Percentiles rank a stretch among this genome's conserved stretches.
phyloP scores from a whole-genome alignment of 1,140 invertebrate genomes.

The Dendrolimus punctatus region DNA sequence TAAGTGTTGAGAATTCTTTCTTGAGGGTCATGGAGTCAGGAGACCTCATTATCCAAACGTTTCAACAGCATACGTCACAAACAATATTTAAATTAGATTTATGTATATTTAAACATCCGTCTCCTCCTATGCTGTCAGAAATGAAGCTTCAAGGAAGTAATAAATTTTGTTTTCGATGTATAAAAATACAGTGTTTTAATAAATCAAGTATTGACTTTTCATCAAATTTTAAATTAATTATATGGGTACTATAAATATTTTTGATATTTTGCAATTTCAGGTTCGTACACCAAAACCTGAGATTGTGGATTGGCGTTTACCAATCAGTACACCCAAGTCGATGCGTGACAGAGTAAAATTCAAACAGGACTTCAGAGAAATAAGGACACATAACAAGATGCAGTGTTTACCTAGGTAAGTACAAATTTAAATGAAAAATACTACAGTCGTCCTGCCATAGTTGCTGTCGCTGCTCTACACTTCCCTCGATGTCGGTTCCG shows the following conservation, averaged over 20 bases:
- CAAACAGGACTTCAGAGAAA: conserved; percentile 48
- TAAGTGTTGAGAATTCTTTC: too few species aligned
- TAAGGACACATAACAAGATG: conserved; percentile 47
- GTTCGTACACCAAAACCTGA: conserved; percentile 38
- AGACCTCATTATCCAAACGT: too few species aligned
- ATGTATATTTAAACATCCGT: too few species aligned
- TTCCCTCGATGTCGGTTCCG: too few species aligned
- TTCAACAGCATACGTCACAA: too few species aligned
- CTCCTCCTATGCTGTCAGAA: too few species aligned
- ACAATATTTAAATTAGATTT: too few species aligned
- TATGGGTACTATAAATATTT: conserved; percentile 1
- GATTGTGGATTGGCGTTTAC: conserved; percentile 34
- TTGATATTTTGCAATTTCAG: conserved; percentile 18
- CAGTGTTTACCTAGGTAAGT: conserved; percentile 48
- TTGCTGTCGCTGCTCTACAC: too few species aligned
- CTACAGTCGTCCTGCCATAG: background rate
- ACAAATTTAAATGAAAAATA: background rate
- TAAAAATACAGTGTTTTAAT: too few species aligned
- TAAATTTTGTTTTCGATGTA: too few species aligned
- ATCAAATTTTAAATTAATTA: background rate
- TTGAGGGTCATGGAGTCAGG: too few species aligned
- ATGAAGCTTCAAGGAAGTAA: too few species aligned
- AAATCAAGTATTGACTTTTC: background rate
- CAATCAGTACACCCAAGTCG: conserved; percentile 32
- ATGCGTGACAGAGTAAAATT: conserved; percentile 54